Evolutionary conservation across 2,888 invertebrate genomes (phyloP).

Genomic region (Dicranocentrus wangi): DNA sequence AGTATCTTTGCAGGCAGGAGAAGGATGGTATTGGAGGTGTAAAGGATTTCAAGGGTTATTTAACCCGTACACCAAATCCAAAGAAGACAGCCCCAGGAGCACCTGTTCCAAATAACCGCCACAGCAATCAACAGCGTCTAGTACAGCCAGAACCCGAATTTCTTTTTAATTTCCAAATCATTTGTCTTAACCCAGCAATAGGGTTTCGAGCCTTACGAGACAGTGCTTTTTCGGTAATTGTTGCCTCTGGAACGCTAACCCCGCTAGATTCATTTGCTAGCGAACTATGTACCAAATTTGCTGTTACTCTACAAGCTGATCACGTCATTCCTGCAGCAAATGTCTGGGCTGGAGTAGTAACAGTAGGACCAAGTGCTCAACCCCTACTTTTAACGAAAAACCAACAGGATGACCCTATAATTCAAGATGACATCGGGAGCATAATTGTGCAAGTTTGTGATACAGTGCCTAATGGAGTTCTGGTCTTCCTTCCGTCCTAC

Average conservation of each 20-base stretch:
- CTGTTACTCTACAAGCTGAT: conserved; percentile 46
- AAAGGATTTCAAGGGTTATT: conserved; percentile 50
- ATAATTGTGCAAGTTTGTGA: conserved; percentile 57
- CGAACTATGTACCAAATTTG: conserved; percentile 63
- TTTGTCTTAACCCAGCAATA: conserved; percentile 70
- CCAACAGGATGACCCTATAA: conserved; percentile 26
- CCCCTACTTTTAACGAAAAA: conserved; percentile 1
- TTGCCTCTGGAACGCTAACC: conserved; percentile 69
- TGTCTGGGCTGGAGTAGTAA: conserved; percentile 53
- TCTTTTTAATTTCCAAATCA: conserved; percentile 47
- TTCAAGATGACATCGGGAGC: conserved; percentile 61
- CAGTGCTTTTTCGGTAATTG: conserved; percentile 63
- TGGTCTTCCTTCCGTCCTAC: conserved; percentile 69
- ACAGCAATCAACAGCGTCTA: conserved; percentile 8
- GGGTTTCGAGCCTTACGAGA: conserved; percentile 61
- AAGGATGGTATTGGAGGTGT: conserved; percentile 35
- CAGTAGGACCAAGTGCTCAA: conserved; percentile 23
- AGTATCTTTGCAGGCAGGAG: conserved; percentile 23
- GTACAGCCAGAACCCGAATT: conserved; percentile 24
- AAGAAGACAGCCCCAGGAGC: too few species aligned
- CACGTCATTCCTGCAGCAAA: conserved; percentile 63
- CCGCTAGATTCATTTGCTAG: conserved; percentile 64
- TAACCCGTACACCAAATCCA: conserved; percentile 32
- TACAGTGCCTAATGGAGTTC: conserved; percentile 68
- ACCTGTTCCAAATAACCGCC: neutral